Evolutionary conservation across 2,797 vertebrate species (phyloP), one percentile per base, ranked within the genome.

Genomic region (Kryptopterus vitreolus): DNA sequence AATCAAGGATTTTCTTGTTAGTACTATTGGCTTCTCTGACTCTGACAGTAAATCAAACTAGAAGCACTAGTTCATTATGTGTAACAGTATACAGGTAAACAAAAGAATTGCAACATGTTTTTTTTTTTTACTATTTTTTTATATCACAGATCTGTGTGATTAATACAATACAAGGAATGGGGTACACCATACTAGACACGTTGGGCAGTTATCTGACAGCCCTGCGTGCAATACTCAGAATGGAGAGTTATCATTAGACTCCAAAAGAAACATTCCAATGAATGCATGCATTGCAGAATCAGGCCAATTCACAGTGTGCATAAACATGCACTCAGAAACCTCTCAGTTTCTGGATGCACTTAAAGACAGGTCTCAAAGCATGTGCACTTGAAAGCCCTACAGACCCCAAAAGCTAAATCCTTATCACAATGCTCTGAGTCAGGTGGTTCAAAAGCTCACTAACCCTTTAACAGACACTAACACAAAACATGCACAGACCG

Each of bases 301-400:
- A 71, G 69, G 48, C 48, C 1, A 16, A 48, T 31, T 22, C 11
- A 46, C 15, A 69, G 50, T n/a, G 31, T 53, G 20, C 31, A 57
- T 38, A 57, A 73, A 57, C 31, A 73, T 53, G 18, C 15, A 69
- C 66, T 50, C 46, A 50, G 38, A 11, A 72, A n/a, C 26, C 68
- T 71, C 20, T 53, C 18, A n/a, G 69, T 71, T 71, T 71, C 29
- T 53, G 50, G 50, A 22, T 71, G 48, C 69, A 31, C 69, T 71
- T 33, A 53, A 71, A 35, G 50, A 29, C 48, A 71, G 15, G 29
- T 72, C 12, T 31, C 20, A 35, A 20, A 55, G 10, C 20, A 55
- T 55, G 52, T 72, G 70, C 29, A 16, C 70, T 72, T 55, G n/a
- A 72, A 72, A 72, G 2, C 29, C 55, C 31, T 72, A 72, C 20